Evolutionary conservation across 2,888 invertebrate species (phyloP), one percentile per base, ranked within the genome.

Genomic region (Myopa testacea): DNA sequence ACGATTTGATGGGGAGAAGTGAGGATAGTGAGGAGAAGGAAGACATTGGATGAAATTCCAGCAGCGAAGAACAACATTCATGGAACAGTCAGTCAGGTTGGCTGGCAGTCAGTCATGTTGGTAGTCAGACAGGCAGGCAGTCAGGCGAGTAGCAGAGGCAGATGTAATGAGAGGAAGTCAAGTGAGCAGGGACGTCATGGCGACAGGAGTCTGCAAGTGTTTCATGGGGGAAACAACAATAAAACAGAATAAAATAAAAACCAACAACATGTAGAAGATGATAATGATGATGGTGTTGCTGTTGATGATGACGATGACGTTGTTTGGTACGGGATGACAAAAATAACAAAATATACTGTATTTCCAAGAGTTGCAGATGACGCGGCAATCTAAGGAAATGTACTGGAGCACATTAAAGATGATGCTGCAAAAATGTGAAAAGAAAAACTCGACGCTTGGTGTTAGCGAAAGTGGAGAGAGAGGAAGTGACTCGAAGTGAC

Each of bases 181-280:
- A 71, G 38, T 60, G 71, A 58, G 40, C 40, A 38, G 60, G 68
- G 68, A 69, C 50, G 14, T 16, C 60, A 60, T 16, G 71, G 71
- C 72, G 72, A 45, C 72, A 58, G n/a, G 14, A 72, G 60, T 60
- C 38, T 40, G 40, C 6, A 55, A 38, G 26, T 60, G 72, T 16
- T 45, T 45, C 45, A 45, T 12, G 12, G n/a, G 19, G 1, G 16
- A 38, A 58, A 38, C 14, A 70, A 26, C 19, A 69, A 69, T 45
- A 34, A 69, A 45, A 14, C 69, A 69, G 50, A 45, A 26, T 5
- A 50, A 50, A 26, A 14, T 40, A 67, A 4, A 67, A 67, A n/a
- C 40, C 40, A 67, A 14, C 34, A 12, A 60, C 19, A 14, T 4
- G 19, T 16, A 26, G 1, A 60, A 8, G n/a, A 60, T 19, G 60